Evolutionary conservation across 2,888 invertebrate species (phyloP), one percentile per base, ranked within the genome.

Genomic region (Phortica magna): DNA sequence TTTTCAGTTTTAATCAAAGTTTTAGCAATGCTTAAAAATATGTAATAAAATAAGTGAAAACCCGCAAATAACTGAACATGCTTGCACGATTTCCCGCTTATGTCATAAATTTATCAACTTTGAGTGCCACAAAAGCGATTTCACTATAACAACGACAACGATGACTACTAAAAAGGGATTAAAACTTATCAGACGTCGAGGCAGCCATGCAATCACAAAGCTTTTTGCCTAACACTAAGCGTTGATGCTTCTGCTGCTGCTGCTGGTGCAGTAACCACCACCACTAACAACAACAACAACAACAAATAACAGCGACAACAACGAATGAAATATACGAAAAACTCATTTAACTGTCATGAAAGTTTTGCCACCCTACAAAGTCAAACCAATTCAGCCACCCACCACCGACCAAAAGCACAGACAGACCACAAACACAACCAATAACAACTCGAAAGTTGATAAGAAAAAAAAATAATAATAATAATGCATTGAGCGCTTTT

Each of bases 81-180:
- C 48, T 9, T 14, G 48, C 48, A 48, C 48, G 48, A 48, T 48
- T 48, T 48, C 5, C 48, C 48, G 48, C 22, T 17, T 61, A 22
- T 22, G 22, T 22, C 61, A 61, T 61, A 61, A 61, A 22, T 61
- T 61, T 61, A 61, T 61, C 22, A 61, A 61, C 61, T 61, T 31
- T 9, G 22, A 22, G 48, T 48, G 48, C 61, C 17, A 61, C 61
- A 22, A 22, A 22, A 22, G 61, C 17, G 61, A 61, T 22, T 61
- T 61, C 61, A 61, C 61, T 61, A 61, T 61, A 12, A 61, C 61
- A 17, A 61, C 17, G 17, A 55, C 70, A 12, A 61, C 61, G n/a
- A 61, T 12, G 17, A 55, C 70, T 55, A 71, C 70, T 71, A 71
- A 71, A 71, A 71, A 22, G 55, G 70, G 70, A 71, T 71, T 71